phyloP scores from a whole-genome alignment of 2,797 vertebrate genomes.

The Acestrorhynchus altus region DNA sequence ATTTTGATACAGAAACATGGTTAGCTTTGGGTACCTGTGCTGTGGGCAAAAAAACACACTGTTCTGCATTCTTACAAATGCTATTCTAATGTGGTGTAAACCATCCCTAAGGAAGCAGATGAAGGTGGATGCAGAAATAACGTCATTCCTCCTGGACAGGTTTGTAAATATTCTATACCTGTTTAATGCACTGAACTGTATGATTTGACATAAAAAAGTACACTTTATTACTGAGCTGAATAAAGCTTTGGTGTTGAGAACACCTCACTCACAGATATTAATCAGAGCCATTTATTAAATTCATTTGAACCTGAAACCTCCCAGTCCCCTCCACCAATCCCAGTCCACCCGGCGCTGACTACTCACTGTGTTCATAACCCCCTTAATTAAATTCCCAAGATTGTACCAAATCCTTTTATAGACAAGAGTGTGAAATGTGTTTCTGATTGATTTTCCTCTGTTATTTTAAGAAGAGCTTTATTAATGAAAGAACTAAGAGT shows the following conservation, averaged over 20 bases:
- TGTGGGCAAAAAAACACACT: too few relatives aligned
- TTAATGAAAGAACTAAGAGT: background rate
- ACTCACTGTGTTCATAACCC: background rate
- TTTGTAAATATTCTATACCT: too few relatives aligned
- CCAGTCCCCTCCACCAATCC: background rate
- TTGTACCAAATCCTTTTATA: background rate
- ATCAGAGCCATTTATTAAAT: background rate
- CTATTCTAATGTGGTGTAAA: too few relatives aligned
- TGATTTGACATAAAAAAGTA: too few relatives aligned
- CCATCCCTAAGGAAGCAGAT: too few relatives aligned
- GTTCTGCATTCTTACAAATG: too few relatives aligned
- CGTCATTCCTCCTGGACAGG: too few relatives aligned
- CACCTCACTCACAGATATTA: background rate
- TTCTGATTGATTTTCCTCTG: constrained; percentile 3
- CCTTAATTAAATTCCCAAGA: background rate
- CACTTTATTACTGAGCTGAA: too few relatives aligned
- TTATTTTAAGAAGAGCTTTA: background rate
- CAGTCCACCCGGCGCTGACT: background rate
- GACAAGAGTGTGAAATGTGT: background rate
- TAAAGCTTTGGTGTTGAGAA: background rate
- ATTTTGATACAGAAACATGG: too few relatives aligned
- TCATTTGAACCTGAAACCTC: background rate
- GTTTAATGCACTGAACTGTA: too few relatives aligned
- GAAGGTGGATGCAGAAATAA: too few relatives aligned
- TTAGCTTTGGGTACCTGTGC: too few relatives aligned